Percentiles rank a stretch among this genome's conserved stretches.
phyloP scores from a whole-genome alignment of 1,140 invertebrate genomes.

The Drosophila quadrilineata region DNA sequence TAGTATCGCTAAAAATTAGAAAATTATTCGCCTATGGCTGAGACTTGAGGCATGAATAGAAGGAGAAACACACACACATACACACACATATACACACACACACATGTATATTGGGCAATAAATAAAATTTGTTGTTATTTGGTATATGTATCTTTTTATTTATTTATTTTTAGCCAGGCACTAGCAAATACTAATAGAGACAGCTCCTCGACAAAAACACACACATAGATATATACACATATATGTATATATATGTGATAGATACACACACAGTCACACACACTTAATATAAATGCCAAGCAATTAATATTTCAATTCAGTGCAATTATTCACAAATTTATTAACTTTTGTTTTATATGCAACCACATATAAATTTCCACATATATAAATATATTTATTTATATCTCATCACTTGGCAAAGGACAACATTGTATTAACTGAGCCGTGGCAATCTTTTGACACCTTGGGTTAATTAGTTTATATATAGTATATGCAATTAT shows the following conservation, averaged over 20 bases:
- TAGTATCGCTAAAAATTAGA: constrained; percentile 64
- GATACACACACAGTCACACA: constrained; percentile 23
- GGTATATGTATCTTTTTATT: constrained; percentile 52
- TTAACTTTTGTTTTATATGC: no score
- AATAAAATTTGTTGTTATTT: constrained; percentile 77
- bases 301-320: constrained; percentile 73
- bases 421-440: constrained; percentile 49
- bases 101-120: constrained; percentile 65
- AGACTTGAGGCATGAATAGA: no score
- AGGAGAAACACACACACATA: no score
- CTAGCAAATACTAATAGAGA: constrained; percentile 61
- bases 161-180: constrained; percentile 73
- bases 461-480: constrained; percentile 58
- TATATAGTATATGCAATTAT: constrained; percentile 15
- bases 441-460: constrained; percentile 61
- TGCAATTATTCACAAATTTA: constrained; percentile 68
- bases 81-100: constrained; percentile 31
- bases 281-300: constrained; percentile 53
- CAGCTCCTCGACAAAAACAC: constrained; percentile 48
- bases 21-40: constrained; percentile 57
- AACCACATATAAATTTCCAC: no score
- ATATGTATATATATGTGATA: constrained; percentile 28
- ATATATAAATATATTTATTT: no score
- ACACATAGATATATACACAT: constrained; percentile 3
- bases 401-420: constrained; percentile 56